Percentiles rank a stretch among this genome's conserved stretches.
phyloP scores from a whole-genome alignment of 2,113 vertebrate species.

The Conger conger region DNA sequence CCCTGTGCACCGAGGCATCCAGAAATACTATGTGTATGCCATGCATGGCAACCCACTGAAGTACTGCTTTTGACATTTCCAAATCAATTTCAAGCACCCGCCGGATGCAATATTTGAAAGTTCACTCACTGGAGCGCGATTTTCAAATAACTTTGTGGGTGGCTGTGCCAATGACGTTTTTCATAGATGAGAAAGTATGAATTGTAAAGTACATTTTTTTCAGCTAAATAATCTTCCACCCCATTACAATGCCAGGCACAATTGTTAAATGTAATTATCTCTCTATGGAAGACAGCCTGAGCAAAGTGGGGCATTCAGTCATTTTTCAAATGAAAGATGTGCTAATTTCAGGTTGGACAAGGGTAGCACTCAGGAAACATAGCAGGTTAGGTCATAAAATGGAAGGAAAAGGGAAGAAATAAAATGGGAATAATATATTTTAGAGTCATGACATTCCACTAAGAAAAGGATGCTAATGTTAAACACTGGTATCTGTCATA shows the following conservation, averaged over 20 bases:
- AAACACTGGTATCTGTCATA: too few relatives aligned
- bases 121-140: not conserved
- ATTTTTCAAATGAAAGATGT: not conserved
- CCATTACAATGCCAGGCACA: not conserved
- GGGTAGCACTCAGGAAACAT: too few relatives aligned
- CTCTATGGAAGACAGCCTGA: not conserved
- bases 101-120: not conserved
- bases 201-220: not conserved
- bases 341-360: not conserved
- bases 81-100: slow-evolving; percentile 4
- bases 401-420: too few relatives aligned
- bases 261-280: not conserved
- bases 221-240: not conserved
- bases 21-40: not conserved
- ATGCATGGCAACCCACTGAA: not conserved
- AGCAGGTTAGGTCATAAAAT: too few relatives aligned
- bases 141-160: not conserved
- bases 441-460: too few relatives aligned
- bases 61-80: not conserved
- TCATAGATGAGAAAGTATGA: not conserved
- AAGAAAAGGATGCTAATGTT: too few relatives aligned
- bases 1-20: not conserved
- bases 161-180: not conserved
- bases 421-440: too few relatives aligned
- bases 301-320: not conserved